These are phyloP conservation scores for Crenuchus spilurus DNA, from an alignment of 2,797 vertebrate genomes.

Conservation along the genomic window DNA sequence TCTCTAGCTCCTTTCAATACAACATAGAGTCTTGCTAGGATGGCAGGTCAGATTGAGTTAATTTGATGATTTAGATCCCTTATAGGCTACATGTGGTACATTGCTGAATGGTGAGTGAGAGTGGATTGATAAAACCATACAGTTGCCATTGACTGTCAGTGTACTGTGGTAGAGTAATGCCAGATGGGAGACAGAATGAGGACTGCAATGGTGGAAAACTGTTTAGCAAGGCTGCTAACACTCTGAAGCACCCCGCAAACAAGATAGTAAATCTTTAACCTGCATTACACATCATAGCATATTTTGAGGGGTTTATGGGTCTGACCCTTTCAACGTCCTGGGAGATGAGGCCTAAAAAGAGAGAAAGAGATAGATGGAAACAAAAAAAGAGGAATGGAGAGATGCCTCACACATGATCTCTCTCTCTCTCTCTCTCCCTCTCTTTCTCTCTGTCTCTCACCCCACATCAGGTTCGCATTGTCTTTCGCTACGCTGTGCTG, in stretches of 20 bases:
- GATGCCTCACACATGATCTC: conserved; percentile 72
- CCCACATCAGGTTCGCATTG: conserved; percentile 83
- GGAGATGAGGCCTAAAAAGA: conserved; percentile 13
- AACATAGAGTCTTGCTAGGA: no score
- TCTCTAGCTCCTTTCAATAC: no score
- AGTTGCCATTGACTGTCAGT: background rate
- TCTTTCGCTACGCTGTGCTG: conserved; percentile 76
- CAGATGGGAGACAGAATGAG: conserved; percentile 22
- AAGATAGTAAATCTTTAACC: conserved; percentile 29
- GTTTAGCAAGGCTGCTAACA: background rate
- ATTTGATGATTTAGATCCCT: background rate
- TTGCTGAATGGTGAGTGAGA: background rate
- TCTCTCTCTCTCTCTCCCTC: conserved; percentile 62
- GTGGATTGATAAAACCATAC: background rate
- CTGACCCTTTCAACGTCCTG: background rate
- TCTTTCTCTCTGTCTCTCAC: conserved; percentile 61
- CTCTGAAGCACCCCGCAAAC: conserved; percentile 20
- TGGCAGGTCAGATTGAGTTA: background rate
- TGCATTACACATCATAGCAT: conserved; percentile 26
- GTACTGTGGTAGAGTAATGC: background rate
- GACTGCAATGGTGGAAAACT: background rate
- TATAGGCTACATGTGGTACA: background rate
- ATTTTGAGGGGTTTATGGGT: conserved; percentile 13
- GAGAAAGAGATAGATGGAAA: conserved; percentile 2
- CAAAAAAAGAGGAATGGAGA: conserved; percentile 52